These are phyloP conservation scores for Drosophila maculinotata DNA, from an alignment of 2,888 invertebrate genomes.

Conservation along the genomic window DNA sequence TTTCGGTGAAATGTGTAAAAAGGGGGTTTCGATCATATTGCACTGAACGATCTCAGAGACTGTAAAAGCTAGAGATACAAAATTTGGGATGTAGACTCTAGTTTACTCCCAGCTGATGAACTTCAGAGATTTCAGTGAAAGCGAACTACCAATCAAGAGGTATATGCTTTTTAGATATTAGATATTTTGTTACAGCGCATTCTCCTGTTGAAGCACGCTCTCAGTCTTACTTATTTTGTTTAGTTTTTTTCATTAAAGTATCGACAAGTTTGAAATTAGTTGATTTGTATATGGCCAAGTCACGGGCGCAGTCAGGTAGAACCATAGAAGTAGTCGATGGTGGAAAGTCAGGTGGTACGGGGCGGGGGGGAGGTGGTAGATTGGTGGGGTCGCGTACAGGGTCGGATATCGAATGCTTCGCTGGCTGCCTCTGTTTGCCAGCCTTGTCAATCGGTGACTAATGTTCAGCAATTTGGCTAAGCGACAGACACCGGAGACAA, in stretches of 20 bases:
- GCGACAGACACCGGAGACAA: slow-evolving; percentile 77
- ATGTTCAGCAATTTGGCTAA: slow-evolving; percentile 80
- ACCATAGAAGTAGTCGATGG: slow-evolving; percentile 10
- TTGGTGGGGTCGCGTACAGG: not conserved
- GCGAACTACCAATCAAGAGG: too few species aligned
- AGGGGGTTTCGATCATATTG: not conserved
- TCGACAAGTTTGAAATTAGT: slow-evolving; percentile 74
- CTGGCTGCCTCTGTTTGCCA: slow-evolving; percentile 42
- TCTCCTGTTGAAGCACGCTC: not conserved
- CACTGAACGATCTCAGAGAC: not conserved
- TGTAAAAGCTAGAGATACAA: too few species aligned
- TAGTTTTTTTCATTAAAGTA: slow-evolving; percentile 64
- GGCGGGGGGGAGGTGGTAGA: not conserved
- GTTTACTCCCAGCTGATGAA: too few species aligned
- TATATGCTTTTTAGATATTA: too few species aligned
- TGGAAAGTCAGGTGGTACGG: not conserved
- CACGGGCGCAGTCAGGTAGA: slow-evolving; percentile 42
- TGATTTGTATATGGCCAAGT: slow-evolving; percentile 64
- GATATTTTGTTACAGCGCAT: slow-evolving; percentile 14
- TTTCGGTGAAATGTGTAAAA: not conserved
- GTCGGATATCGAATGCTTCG: slow-evolving; percentile 54
- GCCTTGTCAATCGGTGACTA: slow-evolving; percentile 81
- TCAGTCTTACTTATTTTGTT: slow-evolving; percentile 17
- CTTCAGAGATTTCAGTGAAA: too few species aligned
- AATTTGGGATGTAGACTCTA: too few species aligned